These are phyloP conservation scores for Caenorhabditis doughertyi DNA, from an alignment of 2,888 invertebrate genomes.

Conservation along the genomic window DNA sequence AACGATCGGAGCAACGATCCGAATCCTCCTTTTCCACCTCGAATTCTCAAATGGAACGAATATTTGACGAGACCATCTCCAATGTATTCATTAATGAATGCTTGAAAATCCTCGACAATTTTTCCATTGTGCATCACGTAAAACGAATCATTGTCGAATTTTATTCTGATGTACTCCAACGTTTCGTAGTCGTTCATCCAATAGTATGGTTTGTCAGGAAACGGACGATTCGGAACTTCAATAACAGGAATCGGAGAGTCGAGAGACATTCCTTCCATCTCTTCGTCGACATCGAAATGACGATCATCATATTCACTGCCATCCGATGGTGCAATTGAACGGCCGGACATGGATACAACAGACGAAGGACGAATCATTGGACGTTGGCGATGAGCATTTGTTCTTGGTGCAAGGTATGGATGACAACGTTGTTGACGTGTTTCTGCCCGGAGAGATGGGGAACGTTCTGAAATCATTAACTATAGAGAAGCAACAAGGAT, in stretches of 20 bases:
- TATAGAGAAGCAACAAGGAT: not conserved
- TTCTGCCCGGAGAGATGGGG: constrained; percentile 44
- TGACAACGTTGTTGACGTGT: constrained; percentile 38
- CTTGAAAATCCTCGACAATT: constrained; percentile 55
- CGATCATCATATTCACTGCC: constrained; percentile 31
- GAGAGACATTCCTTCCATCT: constrained; percentile 48
- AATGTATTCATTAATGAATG: constrained; percentile 36
- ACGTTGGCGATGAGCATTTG: constrained; percentile 32
- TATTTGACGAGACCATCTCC: constrained; percentile 57
- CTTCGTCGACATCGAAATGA: constrained; percentile 40
- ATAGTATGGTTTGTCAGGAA: constrained; percentile 60
- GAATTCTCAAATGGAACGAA: constrained; percentile 64
- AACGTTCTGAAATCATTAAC: constrained; percentile 42
- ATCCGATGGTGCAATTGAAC: constrained; percentile 15
- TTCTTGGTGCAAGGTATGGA: constrained; percentile 40
- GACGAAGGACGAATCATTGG: constrained; percentile 43
- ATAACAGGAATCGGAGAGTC: constrained; percentile 26
- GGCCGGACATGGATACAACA: constrained; percentile 45
- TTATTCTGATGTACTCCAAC: constrained; percentile 40
- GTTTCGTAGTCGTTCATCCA: constrained; percentile 63
- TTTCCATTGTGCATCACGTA: constrained; percentile 66
- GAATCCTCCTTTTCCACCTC: constrained; percentile 86
- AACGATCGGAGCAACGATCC: constrained; percentile 98
- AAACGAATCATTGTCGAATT: constrained; percentile 37
- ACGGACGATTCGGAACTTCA: constrained; percentile 26